Percentiles rank a stretch among this genome's conserved stretches.
These are phyloP conservation scores for Anseranas semipalmata DNA, from an alignment of 2,113 vertebrate genomes.

Conservation along the genomic window DNA sequence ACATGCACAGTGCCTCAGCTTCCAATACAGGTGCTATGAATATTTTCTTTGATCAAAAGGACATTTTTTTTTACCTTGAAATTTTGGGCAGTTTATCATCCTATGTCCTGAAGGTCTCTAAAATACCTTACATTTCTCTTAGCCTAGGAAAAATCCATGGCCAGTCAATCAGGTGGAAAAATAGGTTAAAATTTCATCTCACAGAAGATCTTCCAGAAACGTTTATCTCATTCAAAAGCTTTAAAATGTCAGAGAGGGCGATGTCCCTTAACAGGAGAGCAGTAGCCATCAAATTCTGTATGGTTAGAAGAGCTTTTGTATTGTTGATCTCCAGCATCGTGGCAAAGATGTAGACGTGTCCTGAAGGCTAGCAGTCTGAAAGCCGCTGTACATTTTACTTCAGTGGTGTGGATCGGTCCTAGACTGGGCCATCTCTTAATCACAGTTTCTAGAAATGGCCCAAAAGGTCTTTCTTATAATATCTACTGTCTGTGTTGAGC, in stretches of 20 bases:
- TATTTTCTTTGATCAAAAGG: background rate
- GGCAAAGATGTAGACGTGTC: background rate
- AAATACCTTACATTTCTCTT: background rate
- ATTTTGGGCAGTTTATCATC: background rate
- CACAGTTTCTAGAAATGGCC: background rate
- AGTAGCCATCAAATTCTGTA: background rate
- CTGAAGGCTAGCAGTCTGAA: background rate
- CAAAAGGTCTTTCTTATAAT: background rate
- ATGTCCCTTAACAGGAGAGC: background rate
- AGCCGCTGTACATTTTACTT: background rate
- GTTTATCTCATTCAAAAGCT: background rate
- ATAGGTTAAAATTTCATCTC: background rate
- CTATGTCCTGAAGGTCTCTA: background rate
- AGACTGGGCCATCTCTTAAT: background rate
- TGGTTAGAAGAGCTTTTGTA: background rate
- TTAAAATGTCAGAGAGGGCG: background rate
- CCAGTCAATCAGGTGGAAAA: background rate
- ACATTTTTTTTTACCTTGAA: background rate
- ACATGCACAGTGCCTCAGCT: background rate
- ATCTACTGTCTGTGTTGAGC: background rate
- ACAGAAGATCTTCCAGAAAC: background rate
- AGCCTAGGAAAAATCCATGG: background rate
- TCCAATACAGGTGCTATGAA: background rate
- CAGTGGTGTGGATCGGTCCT: background rate
- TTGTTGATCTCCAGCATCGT: background rate